phyloP scores from a whole-genome alignment of 2,797 vertebrate species.

The Uromys caudimaculatus region DNA sequence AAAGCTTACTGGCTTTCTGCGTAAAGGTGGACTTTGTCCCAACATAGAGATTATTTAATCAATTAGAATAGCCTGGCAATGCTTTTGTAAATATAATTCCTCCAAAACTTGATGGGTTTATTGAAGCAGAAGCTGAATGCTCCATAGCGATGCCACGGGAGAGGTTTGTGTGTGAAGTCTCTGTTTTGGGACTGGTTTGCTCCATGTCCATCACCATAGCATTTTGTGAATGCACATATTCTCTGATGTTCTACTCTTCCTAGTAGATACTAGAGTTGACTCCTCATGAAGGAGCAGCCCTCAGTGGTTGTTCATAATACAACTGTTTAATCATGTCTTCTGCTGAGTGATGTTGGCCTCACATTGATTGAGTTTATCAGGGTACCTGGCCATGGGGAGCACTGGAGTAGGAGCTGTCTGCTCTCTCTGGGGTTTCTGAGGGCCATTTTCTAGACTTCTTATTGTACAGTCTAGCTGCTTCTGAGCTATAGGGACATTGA shows the following conservation, averaged over 20 bases:
- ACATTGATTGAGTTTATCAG: not conserved
- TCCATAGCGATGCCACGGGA: not conserved
- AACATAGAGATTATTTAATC: not conserved
- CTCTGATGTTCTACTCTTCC: not conserved
- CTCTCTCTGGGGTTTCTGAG: not conserved
- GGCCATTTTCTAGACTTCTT: conserved; percentile 2
- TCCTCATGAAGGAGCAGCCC: not conserved
- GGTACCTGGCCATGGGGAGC: not conserved
- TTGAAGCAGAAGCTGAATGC: not conserved
- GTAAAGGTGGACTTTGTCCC: not conserved
- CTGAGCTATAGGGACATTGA: not conserved
- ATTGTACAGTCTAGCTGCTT: not conserved
- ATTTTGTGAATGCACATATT: not conserved
- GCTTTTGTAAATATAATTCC: not conserved
- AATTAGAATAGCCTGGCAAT: not conserved
- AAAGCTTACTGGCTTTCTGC: conserved; percentile 20
- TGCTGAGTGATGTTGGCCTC: not conserved
- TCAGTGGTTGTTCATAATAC: not conserved
- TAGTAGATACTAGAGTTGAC: not conserved
- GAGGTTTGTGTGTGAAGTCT: not conserved
- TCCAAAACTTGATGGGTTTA: not conserved
- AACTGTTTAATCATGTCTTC: not conserved
- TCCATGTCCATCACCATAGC: not conserved
- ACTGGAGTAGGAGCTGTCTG: not conserved
- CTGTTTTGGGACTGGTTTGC: not conserved